Evolutionary conservation across 2,888 invertebrate species (phyloP), one percentile per base, ranked within the genome.

Genomic region (Nemotelus pantherinus): DNA sequence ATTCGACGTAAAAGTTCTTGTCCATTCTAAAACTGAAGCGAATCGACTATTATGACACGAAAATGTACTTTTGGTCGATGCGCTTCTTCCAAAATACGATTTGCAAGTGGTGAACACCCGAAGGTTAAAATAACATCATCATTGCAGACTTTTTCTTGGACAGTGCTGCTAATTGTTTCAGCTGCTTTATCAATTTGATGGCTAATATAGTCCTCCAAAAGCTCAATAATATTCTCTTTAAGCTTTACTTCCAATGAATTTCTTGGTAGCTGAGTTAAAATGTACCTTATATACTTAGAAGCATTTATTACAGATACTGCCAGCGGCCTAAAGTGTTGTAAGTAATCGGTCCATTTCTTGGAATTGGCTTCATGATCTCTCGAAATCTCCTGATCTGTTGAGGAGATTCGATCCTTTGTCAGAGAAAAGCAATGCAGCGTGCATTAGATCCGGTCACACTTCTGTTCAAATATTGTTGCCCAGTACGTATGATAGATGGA

Each of bases 241-340:
- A n/a, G n/a, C n/a, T n/a, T n/a, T n/a, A n/a, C n/a, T n/a, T n/a
- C n/a, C 25, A 25, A 25, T 25, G 25, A 25, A 25, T 25, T 25
- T 25, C 25, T 25, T 25, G 25, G 1, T 25, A 25, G 25, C 25
- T 25, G 25, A 1, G 91, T 92, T 81, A 95, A 88, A 78, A 93
- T 92, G 83, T 91, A 90, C 79, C 93, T 91, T 80, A 95, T 90
- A 89, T 93, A 92, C 82, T 93, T 94, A 82, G 97, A 89, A 0
- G 96, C 96, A 88, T 97, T 98, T 67, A 90, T 92, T 91, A 97
- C 96, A 2, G 96, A 95, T 0, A 97, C 95, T 2, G 96, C 93
- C 67, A 95, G 88, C 0, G 94, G 94, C 47, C 97, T 91, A 87
- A 94, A 94, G 71, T 91, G 88, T 84, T 93, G 91, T 79, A 98